These are phyloP conservation scores for Muschampia plurimacula DNA, from an alignment of 2,888 invertebrate genomes.

Conservation along the genomic window DNA sequence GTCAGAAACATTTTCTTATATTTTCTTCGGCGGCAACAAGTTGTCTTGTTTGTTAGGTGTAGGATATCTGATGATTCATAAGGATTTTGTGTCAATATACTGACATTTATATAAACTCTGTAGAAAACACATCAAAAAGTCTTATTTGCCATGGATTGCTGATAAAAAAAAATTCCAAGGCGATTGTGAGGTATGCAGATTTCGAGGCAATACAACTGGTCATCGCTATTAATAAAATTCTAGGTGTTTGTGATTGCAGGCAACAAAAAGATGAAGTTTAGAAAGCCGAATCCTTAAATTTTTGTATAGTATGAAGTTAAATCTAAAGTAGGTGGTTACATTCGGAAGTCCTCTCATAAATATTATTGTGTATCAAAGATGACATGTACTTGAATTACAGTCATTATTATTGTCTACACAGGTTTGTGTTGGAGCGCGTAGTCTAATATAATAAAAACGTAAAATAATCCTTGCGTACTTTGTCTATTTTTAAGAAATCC, in stretches of 20 bases:
- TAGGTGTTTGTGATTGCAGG: background rate
- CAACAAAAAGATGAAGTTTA: background rate
- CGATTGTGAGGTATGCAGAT: background rate
- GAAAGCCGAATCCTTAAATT: background rate
- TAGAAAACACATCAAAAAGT: background rate
- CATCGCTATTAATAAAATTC: background rate
- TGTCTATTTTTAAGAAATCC: background rate
- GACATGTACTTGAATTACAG: background rate
- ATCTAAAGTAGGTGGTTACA: background rate
- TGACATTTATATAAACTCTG: background rate
- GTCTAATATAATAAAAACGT: background rate
- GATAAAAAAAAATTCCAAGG: background rate
- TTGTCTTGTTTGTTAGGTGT: background rate
- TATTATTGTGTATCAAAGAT: background rate
- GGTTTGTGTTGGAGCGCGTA: background rate
- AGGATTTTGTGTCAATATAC: background rate
- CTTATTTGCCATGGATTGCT: background rate
- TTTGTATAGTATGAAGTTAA: background rate
- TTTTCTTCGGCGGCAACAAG: slow-evolving; percentile 5
- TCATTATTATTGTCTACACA: background rate
- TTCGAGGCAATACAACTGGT: background rate
- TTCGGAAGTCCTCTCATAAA: background rate
- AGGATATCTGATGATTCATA: background rate
- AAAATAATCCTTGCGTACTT: background rate
- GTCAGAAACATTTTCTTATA: no score